Evolutionary conservation across 2,888 invertebrate genomes (phyloP).

Genomic region (Bombylius major): DNA sequence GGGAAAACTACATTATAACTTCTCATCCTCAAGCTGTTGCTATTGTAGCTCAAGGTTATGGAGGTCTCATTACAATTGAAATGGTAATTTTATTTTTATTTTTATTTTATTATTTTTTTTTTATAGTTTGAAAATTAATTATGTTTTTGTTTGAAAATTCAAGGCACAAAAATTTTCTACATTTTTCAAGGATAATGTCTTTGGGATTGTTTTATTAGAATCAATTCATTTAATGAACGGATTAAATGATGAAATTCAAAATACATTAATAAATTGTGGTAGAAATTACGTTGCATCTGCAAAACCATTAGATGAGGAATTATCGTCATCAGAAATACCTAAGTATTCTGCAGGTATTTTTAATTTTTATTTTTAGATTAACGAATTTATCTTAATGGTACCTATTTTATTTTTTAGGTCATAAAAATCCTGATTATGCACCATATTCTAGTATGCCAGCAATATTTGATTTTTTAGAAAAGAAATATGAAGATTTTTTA

Average conservation of each 20-base stretch:
- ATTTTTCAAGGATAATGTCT: slow-evolving; percentile 52
- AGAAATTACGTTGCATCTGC: slow-evolving; percentile 50
- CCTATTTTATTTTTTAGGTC: slow-evolving; percentile 38
- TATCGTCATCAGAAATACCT: slow-evolving; percentile 38
- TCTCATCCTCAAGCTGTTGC: slow-evolving; percentile 49
- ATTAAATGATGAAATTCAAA: slow-evolving; percentile 16
- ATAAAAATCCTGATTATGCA: slow-evolving; percentile 56
- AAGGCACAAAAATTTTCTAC: slow-evolving; percentile 40
- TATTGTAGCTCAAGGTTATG: slow-evolving; percentile 70
- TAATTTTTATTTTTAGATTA: too few relatives aligned
- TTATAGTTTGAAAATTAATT: background rate
- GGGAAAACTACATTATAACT: slow-evolving; percentile 49
- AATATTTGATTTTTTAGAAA: slow-evolving; percentile 49
- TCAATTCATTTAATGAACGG: slow-evolving; percentile 47
- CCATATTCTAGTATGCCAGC: slow-evolving; percentile 51
- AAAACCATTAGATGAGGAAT: slow-evolving; percentile 41
- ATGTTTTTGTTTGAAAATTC: background rate
- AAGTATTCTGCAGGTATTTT: slow-evolving; percentile 47
- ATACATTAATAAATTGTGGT: slow-evolving; percentile 26
- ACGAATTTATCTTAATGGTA: too few relatives aligned
- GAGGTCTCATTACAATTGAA: slow-evolving; percentile 52
- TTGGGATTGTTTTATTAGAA: slow-evolving; percentile 65
- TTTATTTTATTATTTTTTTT: background rate
- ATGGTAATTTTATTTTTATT: too few relatives aligned
- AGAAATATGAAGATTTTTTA: slow-evolving; percentile 20